Evolutionary conservation across 1,140 invertebrate genomes (phyloP), one percentile per base, ranked within the genome.

Genomic region (Macrocentrus cingulum): DNA sequence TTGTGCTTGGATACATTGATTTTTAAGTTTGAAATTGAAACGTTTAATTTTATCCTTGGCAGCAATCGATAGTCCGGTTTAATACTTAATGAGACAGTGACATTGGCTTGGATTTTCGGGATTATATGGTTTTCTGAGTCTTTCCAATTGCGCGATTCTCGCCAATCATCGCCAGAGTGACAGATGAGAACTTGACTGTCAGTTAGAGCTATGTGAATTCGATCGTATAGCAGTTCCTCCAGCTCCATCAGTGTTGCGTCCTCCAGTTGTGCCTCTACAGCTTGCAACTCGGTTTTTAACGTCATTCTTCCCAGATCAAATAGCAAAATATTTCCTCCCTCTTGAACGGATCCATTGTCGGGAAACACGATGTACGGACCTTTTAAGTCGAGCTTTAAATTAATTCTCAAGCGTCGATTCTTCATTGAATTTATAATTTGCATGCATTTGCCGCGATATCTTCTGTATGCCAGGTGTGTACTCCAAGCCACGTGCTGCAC

Each of bases 191-290:
- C 74, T 77, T 89, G 91, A 62, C 87, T 83, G 68, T 85, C 85
- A 45, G 83, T 84, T 48, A 89, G 84, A 59, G 85, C 85, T 2
- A 91, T 80, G 61, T 88, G 86, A 50, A 92, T 84, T 64, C 91
- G 81, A 64, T 92, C 90, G 66, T 92, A 94, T 1, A 93, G 76
- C 53, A 87, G 81, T 74, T 91, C 89, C 69, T 92, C 90, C 13
- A 92, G 75, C 80, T 93, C 90, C 84, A 91, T 91, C 66, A 89
- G 86, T 0, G 90, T 92, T 0, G 87, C 86, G 68, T 91, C 88
- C 73, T 91, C 89, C 1, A 89, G 71, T 19, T 85, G 81, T 65
- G 86, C 74, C 56, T 84, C 83, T 8, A 83, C 79, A 5, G 87
- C 85, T 70, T 91, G 90, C 51, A 92, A 76, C 69, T 93, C 91